Conservation (phyloP, 2,888 invertebrate genomes). For the Pherbina coryleti region DNA sequence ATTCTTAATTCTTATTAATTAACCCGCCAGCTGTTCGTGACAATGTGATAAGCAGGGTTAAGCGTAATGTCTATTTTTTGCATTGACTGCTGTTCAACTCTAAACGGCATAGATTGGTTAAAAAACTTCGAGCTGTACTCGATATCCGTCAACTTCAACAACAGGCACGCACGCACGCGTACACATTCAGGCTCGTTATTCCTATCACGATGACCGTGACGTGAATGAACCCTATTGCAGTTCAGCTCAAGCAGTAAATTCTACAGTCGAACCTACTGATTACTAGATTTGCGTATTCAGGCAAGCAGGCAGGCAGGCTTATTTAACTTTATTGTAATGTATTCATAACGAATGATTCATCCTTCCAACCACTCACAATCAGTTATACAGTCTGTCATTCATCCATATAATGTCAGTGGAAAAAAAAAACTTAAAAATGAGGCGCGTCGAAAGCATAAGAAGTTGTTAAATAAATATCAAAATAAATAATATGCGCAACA, state of each 20-base stretch:
- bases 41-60: not conserved
- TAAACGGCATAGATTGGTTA: not conserved
- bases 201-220: constrained; percentile 38
- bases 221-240: constrained; percentile 39
- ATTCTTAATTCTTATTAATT: no score
- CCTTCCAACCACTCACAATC: not conserved
- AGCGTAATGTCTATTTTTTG: not conserved
- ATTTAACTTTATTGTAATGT: not conserved
- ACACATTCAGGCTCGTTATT: not conserved
- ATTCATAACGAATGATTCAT: not conserved
- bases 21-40: not conserved
- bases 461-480: no score
- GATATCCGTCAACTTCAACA: not conserved
- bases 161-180: not conserved
- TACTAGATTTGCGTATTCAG: constrained; percentile 1
- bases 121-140: not conserved
- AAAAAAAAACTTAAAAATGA: no score
- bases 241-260: not conserved
- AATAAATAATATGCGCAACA: no score
- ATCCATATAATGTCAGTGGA: no score
- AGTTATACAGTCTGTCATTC: no score
- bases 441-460: no score
- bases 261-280: not conserved
- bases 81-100: not conserved
- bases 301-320: no score